Evolutionary conservation across 1,140 invertebrate genomes (phyloP).

Genomic region (Leptinotarsa defecta): DNA sequence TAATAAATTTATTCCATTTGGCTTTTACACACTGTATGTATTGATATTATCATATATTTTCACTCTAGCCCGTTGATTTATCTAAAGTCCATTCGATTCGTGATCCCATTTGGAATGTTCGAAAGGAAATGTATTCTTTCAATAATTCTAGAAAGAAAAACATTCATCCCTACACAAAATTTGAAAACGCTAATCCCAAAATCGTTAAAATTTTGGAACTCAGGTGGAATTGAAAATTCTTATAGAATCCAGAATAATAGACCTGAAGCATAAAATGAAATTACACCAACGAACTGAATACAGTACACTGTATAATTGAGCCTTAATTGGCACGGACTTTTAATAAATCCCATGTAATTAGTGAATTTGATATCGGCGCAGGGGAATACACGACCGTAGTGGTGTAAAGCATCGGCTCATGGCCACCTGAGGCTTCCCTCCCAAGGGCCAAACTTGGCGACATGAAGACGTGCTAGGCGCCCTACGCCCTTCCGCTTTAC

Average conservation of each 20-base stretch:
- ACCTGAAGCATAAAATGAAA: not conserved
- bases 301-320: not conserved
- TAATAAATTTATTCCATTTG: too few relatives aligned
- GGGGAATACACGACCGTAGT: conserved; percentile 12
- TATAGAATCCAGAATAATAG: not conserved
- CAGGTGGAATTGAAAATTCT: not conserved
- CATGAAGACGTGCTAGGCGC: conserved; percentile 23
- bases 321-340: conserved; percentile 9
- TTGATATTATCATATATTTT: too few relatives aligned
- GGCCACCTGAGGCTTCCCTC: conserved; percentile 27
- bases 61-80: too few relatives aligned
- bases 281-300: not conserved
- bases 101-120: too few relatives aligned
- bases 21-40: too few relatives aligned
- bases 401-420: conserved; percentile 9
- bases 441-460: conserved; percentile 29
- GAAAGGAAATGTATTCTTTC: too few relatives aligned
- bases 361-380: conserved; percentile 17
- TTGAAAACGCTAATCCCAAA: too few relatives aligned
- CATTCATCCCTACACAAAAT: too few relatives aligned
- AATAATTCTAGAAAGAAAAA: too few relatives aligned
- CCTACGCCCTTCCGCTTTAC: conserved; percentile 21
- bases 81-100: too few relatives aligned
- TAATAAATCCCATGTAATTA: conserved; percentile 21
- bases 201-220: not conserved